phyloP scores from a whole-genome alignment of 2,797 vertebrate genomes.

The Sebastes taczanowskii region DNA sequence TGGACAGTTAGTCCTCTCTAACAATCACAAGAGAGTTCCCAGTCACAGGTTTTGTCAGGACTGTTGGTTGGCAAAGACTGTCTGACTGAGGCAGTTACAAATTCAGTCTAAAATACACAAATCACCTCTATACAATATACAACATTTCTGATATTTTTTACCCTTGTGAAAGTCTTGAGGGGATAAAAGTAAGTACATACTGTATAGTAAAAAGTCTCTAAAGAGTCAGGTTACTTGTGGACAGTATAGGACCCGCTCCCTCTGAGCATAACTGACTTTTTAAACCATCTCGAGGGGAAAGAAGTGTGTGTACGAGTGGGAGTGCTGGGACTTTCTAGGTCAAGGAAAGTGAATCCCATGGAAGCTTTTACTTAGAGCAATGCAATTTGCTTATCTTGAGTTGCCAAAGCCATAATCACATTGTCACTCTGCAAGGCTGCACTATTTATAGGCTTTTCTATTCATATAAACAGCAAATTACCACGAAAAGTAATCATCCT shows the following conservation, averaged over 20 bases:
- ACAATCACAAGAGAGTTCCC: not conserved
- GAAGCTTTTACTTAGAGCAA: conserved; percentile 72
- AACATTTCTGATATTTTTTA: not conserved
- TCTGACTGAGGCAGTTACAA: not conserved
- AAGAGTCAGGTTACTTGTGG: conserved; percentile 25
- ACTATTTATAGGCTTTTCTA: conserved; percentile 68
- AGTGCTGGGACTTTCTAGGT: conserved; percentile 72
- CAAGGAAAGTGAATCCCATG: conserved; percentile 68
- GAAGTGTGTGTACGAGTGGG: conserved; percentile 51
- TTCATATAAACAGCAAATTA: conserved; percentile 72
- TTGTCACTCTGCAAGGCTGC: conserved; percentile 69
- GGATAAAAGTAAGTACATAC: conserved; percentile 1
- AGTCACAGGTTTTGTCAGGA: not conserved
- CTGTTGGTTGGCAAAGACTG: not conserved
- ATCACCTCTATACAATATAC: not conserved
- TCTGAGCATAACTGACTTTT: conserved; percentile 39
- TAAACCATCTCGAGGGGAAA: conserved; percentile 47
- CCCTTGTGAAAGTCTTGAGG: not conserved
- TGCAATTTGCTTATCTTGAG: conserved; percentile 73
- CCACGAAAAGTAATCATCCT: conserved; percentile 61
- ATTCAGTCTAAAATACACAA: not conserved
- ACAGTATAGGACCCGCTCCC: conserved; percentile 23
- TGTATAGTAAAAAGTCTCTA: not conserved
- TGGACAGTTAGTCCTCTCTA: not conserved
- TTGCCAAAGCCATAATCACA: conserved; percentile 76